Conservation (phyloP, 2,888 invertebrate genomes). For the Plebejus anna region DNA sequence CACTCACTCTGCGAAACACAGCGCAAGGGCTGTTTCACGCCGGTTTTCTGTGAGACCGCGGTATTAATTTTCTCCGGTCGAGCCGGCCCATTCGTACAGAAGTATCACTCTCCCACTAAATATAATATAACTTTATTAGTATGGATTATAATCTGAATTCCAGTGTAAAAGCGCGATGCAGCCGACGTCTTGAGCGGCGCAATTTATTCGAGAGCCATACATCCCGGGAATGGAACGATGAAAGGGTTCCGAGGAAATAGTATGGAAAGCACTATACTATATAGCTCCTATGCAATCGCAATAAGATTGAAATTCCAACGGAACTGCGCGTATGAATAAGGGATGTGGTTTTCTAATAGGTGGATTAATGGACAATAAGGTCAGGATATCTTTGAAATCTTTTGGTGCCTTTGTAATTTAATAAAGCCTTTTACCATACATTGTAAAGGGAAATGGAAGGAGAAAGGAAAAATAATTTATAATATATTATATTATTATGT, state of each 20-base stretch:
- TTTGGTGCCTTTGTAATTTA: background rate
- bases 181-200: conserved; percentile 30
- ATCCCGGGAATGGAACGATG: conserved; percentile 34
- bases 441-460: background rate
- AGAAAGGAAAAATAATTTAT: background rate
- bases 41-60: no score
- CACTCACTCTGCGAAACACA: no score
- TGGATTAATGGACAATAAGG: conserved; percentile 8
- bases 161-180: conserved; percentile 26
- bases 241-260: conserved; percentile 37
- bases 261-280: conserved; percentile 23
- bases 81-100: no score
- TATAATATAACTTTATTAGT: no score
- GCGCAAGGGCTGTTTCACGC: no score
- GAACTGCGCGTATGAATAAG: background rate
- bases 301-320: conserved; percentile 1
- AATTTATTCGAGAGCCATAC: conserved; percentile 38
- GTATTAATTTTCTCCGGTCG: no score
- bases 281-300: background rate
- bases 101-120: no score
- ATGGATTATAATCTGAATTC: conserved; percentile 7
- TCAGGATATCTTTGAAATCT: conserved; percentile 8
- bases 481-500: no score
- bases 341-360: background rate
- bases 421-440: conserved; percentile 5